Base-by-base conservation (phyloP, 2,113 vertebrate genomes). In the Cacatua alba region DNA sequence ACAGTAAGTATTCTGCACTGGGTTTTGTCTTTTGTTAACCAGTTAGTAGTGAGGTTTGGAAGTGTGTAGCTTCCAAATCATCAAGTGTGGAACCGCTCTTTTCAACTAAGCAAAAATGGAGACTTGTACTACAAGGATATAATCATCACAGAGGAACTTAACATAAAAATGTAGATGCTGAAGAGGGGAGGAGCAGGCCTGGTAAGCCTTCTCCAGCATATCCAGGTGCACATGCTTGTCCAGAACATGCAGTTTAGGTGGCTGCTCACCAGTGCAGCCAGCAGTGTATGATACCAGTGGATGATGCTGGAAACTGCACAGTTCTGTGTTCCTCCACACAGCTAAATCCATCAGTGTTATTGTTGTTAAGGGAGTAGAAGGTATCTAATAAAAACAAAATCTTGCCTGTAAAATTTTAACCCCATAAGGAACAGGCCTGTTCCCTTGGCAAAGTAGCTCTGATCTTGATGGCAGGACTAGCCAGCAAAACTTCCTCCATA, bases 271-370 rank as follows among this genome's bases (percentile, higher is more conserved):
- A 46, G 19, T 1, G 12, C 5, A 77, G 31, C 31, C 78, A 80
- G 52, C 52, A 68, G 39, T 8, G 17, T 24, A 6, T 6, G 5
- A 24, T 0, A 87, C 33, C 3, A 0, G 7, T 24, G 62, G 55
- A 31, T 6, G 1, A 28, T 20, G 39, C 43, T 82, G 51, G 20
- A 79, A 91, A 31, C 10, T 69, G 33, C 29, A 7, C 23, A 12
- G 17, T 16, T 70, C 59, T 37, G 21, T n/a, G 21, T 70, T 88
- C 4, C 37, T 67, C 9, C 41, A n/a, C 6, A 11, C 28, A 71
- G 23, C 9, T 48, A 55, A 71, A 90, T 29, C 55, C n/a, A 64
- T 5, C 29, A 20, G 4, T 87, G 51, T 24, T 75, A 1, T 46
- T 84, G 23, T 59, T 77, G 17, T 63, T 49, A 87, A 67, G 35